Conservation (phyloP, 2,888 invertebrate genomes). For the Agrotis exclamationis region DNA sequence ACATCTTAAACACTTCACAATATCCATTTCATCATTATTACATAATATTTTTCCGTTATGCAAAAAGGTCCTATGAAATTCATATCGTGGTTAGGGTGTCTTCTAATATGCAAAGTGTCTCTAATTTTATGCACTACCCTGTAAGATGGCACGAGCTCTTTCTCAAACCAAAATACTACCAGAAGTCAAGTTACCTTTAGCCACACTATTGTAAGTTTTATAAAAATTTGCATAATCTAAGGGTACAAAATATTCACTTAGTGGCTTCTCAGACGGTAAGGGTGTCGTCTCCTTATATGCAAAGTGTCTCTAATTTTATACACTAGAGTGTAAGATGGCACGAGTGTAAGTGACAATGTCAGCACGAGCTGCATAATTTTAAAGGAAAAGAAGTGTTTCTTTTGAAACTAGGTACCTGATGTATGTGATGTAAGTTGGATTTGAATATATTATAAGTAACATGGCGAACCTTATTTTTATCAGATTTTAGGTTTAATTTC, state of each 20-base stretch:
- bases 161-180: background rate
- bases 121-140: conserved; percentile 39
- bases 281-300: conserved; percentile 54
- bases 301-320: conserved; percentile 49
- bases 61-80: background rate
- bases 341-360: conserved; percentile 28
- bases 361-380: conserved; percentile 56
- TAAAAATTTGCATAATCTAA: background rate
- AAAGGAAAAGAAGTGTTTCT: conserved; percentile 14
- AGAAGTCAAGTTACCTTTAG: background rate
- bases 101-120: conserved; percentile 45
- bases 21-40: background rate
- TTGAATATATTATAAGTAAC: conserved; percentile 5
- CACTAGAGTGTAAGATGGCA: conserved; percentile 47
- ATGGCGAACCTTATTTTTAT: background rate
- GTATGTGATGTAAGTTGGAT: conserved; percentile 12
- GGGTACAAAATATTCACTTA: conserved; percentile 24
- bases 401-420: conserved; percentile 1
- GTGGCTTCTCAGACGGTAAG: conserved; percentile 28
- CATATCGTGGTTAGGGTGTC: conserved; percentile 33
- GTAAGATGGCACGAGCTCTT: conserved; percentile 27
- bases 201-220: conserved; percentile 8
- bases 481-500: background rate
- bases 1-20: background rate
- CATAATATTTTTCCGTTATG: conserved; percentile 32